Conservation (phyloP, 2,888 invertebrate genomes). For the Lasioglossum pauxillum region DNA sequence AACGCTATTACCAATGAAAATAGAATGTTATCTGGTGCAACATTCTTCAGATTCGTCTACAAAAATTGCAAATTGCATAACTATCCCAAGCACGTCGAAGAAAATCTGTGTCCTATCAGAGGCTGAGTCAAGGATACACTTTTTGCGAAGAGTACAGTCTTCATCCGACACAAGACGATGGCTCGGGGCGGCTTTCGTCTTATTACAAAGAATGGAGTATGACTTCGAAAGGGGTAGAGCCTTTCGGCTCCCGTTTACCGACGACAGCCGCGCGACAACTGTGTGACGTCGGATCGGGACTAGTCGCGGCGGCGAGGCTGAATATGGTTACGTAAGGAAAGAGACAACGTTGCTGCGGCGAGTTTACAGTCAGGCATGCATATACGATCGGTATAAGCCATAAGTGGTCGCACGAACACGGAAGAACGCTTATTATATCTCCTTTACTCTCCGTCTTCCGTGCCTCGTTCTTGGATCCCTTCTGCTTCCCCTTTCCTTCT, state of each 20-base stretch:
- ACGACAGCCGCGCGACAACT: not conserved
- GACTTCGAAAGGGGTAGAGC: too few species aligned
- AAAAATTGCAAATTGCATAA: too few species aligned
- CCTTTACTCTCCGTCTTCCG: constrained; percentile 44
- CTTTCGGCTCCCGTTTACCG: not conserved
- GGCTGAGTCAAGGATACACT: too few species aligned
- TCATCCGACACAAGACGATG: too few species aligned
- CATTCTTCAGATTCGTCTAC: too few species aligned
- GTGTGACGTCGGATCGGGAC: constrained; percentile 24
- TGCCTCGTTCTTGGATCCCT: constrained; percentile 21
- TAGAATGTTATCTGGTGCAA: too few species aligned
- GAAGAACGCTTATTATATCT: constrained; percentile 77
- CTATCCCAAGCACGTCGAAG: too few species aligned
- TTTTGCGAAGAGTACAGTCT: too few species aligned
- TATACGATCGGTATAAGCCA: constrained; percentile 75
- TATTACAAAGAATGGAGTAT: too few species aligned
- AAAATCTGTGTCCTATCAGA: too few species aligned
- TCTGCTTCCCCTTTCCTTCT: constrained; percentile 18
- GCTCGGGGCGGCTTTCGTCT: too few species aligned
- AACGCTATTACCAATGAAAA: too few species aligned
- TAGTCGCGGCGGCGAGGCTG: constrained; percentile 65
- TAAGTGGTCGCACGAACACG: constrained; percentile 82
- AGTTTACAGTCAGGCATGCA: constrained; percentile 72
- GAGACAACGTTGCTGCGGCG: constrained; percentile 65
- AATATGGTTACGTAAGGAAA: constrained; percentile 78